Evolutionary conservation across 2,888 invertebrate species (phyloP).

Genomic region (Orchesella flavescens): DNA sequence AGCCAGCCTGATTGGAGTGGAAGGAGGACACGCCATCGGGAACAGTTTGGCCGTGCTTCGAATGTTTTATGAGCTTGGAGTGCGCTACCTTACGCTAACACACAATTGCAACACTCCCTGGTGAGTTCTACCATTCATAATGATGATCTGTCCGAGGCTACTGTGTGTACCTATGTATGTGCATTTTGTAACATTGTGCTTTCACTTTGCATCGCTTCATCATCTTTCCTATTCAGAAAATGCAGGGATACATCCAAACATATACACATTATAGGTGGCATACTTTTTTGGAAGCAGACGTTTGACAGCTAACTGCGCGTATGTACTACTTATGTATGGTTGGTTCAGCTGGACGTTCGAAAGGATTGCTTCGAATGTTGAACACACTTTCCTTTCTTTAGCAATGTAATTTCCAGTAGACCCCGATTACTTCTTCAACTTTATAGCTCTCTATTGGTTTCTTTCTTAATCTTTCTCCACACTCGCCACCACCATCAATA

Average conservation of each 20-base stretch:
- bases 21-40: slow-evolving; percentile 84
- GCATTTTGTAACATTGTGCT: neutral
- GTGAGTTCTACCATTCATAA: slow-evolving; percentile 65
- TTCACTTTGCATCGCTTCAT: neutral
- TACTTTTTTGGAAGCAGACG: too few relatives aligned
- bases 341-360: too few relatives aligned
- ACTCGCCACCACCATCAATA: too few relatives aligned
- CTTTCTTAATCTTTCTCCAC: too few relatives aligned
- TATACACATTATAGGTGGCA: neutral
- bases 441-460: too few relatives aligned
- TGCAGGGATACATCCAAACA: neutral
- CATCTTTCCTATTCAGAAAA: neutral
- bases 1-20: slow-evolving; percentile 72
- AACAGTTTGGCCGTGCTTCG: slow-evolving; percentile 86
- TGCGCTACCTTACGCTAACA: slow-evolving; percentile 84
- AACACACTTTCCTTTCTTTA: too few relatives aligned
- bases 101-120: slow-evolving; percentile 72
- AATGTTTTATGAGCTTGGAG: slow-evolving; percentile 83
- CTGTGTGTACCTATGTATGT: neutral
- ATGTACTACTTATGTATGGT: too few relatives aligned
- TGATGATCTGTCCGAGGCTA: slow-evolving; percentile 45
- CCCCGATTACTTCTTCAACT: too few relatives aligned
- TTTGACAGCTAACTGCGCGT: too few relatives aligned
- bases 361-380: too few relatives aligned
- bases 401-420: too few relatives aligned